A percentile compares a stretch with the other conserved stretches of the same genome.
These are phyloP conservation scores for Hecatera dysodea DNA, from an alignment of 2,888 invertebrate species.

Conservation along the genomic window DNA sequence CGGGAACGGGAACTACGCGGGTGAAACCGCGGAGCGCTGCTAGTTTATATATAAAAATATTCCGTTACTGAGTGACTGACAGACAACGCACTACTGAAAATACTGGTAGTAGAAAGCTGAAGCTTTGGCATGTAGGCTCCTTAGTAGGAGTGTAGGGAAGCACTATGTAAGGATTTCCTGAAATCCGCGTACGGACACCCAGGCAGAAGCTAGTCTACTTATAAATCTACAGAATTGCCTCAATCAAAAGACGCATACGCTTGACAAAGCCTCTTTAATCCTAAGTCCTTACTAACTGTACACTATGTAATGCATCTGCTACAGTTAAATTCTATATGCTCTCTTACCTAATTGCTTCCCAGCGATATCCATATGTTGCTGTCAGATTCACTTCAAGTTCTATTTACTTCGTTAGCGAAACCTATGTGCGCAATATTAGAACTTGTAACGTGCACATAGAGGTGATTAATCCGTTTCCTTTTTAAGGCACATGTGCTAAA, in stretches of 20 bases:
- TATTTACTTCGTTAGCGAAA: conserved; percentile 34
- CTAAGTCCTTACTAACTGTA: neutral
- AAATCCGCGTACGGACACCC: too few species aligned
- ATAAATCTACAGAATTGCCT: neutral
- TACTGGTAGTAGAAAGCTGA: too few species aligned
- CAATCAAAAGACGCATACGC: neutral
- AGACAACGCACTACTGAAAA: too few species aligned
- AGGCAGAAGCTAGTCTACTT: too few species aligned
- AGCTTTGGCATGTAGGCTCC: too few species aligned
- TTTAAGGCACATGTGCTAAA: conserved; percentile 11
- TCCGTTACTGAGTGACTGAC: too few species aligned
- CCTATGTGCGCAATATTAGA: conserved; percentile 10
- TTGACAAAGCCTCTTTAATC: conserved; percentile 7
- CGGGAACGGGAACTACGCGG: too few species aligned
- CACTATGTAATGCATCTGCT: neutral
- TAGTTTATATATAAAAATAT: too few species aligned
- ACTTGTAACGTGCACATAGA: conserved; percentile 19
- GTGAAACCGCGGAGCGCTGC: too few species aligned
- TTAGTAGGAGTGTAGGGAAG: too few species aligned
- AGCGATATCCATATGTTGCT: conserved; percentile 50
- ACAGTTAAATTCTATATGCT: conserved; percentile 34
- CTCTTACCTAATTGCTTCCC: conserved; percentile 50
- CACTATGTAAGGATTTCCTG: too few species aligned
- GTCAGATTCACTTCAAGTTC: conserved; percentile 46
- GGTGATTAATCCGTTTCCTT: conserved; percentile 16